phyloP scores from a whole-genome alignment of 2,113 vertebrate genomes.

The Hippolais icterina region DNA sequence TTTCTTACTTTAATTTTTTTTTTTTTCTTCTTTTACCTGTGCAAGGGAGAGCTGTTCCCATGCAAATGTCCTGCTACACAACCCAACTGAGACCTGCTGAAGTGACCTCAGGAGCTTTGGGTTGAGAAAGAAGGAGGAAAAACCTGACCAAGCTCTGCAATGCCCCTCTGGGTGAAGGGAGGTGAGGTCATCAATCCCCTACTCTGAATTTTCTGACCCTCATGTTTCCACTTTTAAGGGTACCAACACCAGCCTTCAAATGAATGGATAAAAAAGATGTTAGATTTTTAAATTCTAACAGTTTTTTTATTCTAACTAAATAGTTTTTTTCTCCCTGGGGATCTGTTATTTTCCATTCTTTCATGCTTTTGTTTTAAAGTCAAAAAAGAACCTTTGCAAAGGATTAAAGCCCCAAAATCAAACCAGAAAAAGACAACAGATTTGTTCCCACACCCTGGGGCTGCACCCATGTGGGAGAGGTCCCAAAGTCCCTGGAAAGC shows the following conservation, averaged over 20 bases:
- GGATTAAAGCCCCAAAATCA: neutral
- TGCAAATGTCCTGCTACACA: rapidly evolving
- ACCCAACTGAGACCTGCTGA: neutral
- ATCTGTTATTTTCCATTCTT: neutral
- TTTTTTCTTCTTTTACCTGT: neutral
- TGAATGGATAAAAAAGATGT: neutral
- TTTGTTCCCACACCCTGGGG: neutral
- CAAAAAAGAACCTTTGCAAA: neutral
- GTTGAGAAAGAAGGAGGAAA: neutral
- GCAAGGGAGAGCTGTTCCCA: neutral
- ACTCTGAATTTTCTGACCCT: neutral
- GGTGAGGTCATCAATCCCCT: neutral
- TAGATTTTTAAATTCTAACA: neutral
- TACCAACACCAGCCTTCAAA: neutral
- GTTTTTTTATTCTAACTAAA: neutral
- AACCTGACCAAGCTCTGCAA: neutral
- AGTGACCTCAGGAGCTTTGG: neutral
- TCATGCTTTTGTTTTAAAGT: neutral
- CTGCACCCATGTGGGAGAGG: rapidly evolving
- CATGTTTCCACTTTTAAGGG: neutral
- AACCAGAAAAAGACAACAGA: rapidly evolving
- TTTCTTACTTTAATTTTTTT: neutral
- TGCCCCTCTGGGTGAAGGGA: neutral
- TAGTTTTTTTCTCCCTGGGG: neutral
- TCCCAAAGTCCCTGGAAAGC: neutral